Evolutionary conservation across 2,113 vertebrate species (phyloP), one percentile per base, ranked within the genome.

Genomic region (Petrocephalus zakoni): DNA sequence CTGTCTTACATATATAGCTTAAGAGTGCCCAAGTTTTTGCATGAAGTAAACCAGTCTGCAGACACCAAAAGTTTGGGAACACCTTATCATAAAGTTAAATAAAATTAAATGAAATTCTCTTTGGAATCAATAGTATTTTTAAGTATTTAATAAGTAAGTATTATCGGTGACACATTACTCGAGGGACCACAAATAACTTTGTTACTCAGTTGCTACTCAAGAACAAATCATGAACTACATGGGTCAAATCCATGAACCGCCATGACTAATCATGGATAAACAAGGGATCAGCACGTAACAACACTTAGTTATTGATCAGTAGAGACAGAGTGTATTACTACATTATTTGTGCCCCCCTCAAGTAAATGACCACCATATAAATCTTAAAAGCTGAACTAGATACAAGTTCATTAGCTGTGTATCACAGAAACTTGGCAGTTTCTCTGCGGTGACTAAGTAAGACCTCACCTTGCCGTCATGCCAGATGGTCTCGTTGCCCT

Each of bases 401-500:
- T 19, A 37, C 19, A 75, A 78, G 37, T 78, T 78, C 13, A 78
- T 78, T 78, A 37, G 72, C 34, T 42, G 34, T 6, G 15, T 78
- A 2, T 75, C 13, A 34, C 13, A 37, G 34, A 42, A 34, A 42
- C 34, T 78, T 78, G 34, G 72, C 72, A 78, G 34, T 13, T 68
- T 68, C 25, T 68, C n/a, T 68, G 13, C n/a, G 25, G 61, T 42
- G 2, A 78, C 34, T 42, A 34, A 78, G 72, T 19, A 78, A 78
- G 72, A 3, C 3, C 94, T 93, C 88, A 97, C 98, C 96, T 98
- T 97, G 91, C 95, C 97, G 4, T 97, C 93, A 90, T 95, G 91
- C 98, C 98, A 99, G 90, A 99, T 90, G 5, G 97, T 99, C 92
- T 99, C 98, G 86, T 99, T 99, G 93, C 98, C 98, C 92, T 99